Percentiles rank a stretch among this genome's conserved stretches.
Conservation (phyloP, 1,140 invertebrate genomes). For the Formica selysi region DNA sequence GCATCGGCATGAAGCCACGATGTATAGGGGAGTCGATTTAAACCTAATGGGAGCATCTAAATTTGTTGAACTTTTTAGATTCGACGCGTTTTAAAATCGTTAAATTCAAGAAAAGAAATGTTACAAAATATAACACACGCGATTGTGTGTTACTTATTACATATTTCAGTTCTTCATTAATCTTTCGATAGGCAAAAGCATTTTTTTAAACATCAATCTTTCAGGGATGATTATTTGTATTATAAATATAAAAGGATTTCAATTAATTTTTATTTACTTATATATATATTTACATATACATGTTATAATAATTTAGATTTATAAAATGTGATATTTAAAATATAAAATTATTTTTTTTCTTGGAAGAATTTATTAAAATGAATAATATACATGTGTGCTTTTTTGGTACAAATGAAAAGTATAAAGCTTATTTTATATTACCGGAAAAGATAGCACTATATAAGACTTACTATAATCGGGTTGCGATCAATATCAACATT, state of each 20-base stretch:
- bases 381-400: neutral
- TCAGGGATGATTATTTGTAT: neutral
- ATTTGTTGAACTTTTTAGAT: neutral
- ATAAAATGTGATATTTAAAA: neutral
- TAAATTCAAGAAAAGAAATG: neutral
- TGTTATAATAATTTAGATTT: neutral
- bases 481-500: conserved; percentile 41
- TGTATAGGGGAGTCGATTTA: conserved; percentile 19
- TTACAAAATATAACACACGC: neutral
- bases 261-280: neutral
- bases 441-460: neutral
- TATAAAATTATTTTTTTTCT: neutral
- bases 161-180: neutral
- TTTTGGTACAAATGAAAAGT: neutral
- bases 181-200: neutral
- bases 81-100: neutral
- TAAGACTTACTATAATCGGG: neutral
- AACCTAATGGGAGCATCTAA: conserved; percentile 15
- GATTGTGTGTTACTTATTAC: neutral
- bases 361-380: neutral
- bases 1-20: neutral
- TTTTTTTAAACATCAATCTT: conserved; percentile 1
- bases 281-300: neutral
- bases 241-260: neutral
- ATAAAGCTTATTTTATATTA: conserved; percentile 4